phyloP scores from a whole-genome alignment of 2,888 invertebrate species.

The Gryllus longicercus region DNA sequence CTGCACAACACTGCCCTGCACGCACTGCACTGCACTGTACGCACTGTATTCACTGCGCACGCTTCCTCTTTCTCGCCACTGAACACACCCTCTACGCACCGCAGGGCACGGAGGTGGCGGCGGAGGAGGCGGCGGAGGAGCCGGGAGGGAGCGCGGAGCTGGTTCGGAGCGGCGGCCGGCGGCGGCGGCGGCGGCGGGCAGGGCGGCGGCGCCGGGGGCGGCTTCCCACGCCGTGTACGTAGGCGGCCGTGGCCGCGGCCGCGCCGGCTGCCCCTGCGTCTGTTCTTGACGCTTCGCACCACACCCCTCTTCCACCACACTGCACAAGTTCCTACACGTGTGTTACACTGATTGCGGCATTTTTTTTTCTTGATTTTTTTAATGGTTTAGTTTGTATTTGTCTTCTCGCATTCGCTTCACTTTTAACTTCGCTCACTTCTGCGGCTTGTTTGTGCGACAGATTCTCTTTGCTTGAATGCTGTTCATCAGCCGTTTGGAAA shows the following conservation, averaged over 20 bases:
- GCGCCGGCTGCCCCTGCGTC: slow-evolving; percentile 32
- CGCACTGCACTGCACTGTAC: too few relatives aligned
- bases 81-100: neutral
- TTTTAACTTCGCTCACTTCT: neutral
- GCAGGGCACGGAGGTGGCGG: neutral
- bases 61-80: neutral
- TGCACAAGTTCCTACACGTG: slow-evolving; percentile 11
- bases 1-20: too few relatives aligned
- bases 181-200: neutral
- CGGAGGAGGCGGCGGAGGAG: neutral
- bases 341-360: slow-evolving; percentile 1
- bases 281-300: slow-evolving; percentile 30
- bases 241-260: slow-evolving; percentile 28
- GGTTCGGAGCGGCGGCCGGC: neutral
- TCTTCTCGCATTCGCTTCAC: neutral
- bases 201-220: slow-evolving; percentile 18
- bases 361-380: neutral
- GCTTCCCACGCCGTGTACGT: slow-evolving; percentile 29
- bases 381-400: neutral
- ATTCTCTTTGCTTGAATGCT: too few relatives aligned
- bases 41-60: too few relatives aligned
- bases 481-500: too few relatives aligned
- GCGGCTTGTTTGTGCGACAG: neutral
- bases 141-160: neutral
- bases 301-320: slow-evolving; percentile 20